These are phyloP conservation scores for Escarpia spicata DNA, from an alignment of 2,888 invertebrate genomes.

Conservation along the genomic window DNA sequence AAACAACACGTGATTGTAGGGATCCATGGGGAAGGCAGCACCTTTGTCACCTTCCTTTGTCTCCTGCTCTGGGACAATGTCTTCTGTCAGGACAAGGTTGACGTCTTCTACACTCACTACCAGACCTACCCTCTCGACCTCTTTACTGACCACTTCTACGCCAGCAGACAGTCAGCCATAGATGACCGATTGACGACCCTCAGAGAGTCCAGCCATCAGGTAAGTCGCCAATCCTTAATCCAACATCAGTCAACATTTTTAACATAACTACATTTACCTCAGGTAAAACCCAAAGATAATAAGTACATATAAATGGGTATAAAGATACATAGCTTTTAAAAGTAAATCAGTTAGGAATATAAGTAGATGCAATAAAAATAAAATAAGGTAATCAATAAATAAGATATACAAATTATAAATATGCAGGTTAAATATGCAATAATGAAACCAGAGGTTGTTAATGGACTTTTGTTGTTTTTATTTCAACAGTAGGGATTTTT, in stretches of 20 bases:
- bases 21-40: conserved; percentile 78
- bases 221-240: background rate
- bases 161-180: conserved; percentile 72
- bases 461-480: no score
- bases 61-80: conserved; percentile 85
- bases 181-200: conserved; percentile 65
- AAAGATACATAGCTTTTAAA: no score
- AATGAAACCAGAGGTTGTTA: no score
- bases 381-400: no score
- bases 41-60: conserved; percentile 73
- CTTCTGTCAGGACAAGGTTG: conserved; percentile 71
- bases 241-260: no score
- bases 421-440: no score
- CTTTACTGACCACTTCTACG: conserved; percentile 75
- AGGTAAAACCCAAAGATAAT: no score
- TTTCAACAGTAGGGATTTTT: background rate
- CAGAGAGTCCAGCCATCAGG: conserved; percentile 49
- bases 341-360: no score
- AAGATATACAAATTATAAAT: no score
- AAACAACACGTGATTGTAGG: conserved; percentile 65
- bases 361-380: no score
- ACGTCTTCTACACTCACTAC: conserved; percentile 75
- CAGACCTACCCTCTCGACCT: conserved; percentile 81
- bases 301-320: no score
- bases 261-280: no score